Evolutionary conservation across 2,888 invertebrate species (phyloP).

Genomic region (Anarsia innoxiella): DNA sequence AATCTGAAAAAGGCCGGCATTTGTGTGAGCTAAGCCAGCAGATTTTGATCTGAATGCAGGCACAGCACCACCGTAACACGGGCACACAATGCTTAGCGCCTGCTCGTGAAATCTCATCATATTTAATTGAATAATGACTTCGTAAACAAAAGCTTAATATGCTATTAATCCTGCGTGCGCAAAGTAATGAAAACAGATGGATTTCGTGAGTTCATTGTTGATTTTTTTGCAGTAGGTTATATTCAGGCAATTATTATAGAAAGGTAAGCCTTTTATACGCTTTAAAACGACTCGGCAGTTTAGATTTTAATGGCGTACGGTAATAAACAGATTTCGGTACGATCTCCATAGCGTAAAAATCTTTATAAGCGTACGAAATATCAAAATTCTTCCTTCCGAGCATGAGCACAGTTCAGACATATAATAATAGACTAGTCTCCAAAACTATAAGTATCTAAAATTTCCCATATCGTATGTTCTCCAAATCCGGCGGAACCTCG

Average conservation of each 20-base stretch:
- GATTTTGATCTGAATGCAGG: not conserved
- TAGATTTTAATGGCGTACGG: not conserved
- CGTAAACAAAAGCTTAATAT: slow-evolving; percentile 43
- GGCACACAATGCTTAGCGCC: not conserved
- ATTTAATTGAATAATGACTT: slow-evolving; percentile 49
- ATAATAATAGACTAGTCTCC: not conserved
- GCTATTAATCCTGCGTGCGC: slow-evolving; percentile 35
- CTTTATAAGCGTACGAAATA: not conserved
- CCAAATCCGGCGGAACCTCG: slow-evolving; percentile 8
- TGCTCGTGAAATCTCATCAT: slow-evolving; percentile 17
- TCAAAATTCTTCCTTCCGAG: not conserved
- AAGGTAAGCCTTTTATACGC: not conserved
- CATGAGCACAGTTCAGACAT: not conserved
- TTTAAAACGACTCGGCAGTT: too few species aligned
- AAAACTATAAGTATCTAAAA: not conserved
- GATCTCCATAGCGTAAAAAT: not conserved
- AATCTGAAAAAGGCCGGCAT: not conserved
- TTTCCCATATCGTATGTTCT: slow-evolving; percentile 2
- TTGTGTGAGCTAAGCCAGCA: not conserved
- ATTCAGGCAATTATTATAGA: not conserved
- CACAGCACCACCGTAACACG: not conserved
- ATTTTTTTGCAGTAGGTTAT: slow-evolving; percentile 31
- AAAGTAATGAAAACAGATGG: slow-evolving; percentile 45
- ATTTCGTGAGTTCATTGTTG: slow-evolving; percentile 31
- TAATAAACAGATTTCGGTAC: not conserved